A percentile compares a stretch with the other conserved stretches of the same genome.
These are phyloP conservation scores for Astreopora myriophthalma DNA, from an alignment of 64 coral and sea anemone genomes.

Conservation along the genomic window DNA sequence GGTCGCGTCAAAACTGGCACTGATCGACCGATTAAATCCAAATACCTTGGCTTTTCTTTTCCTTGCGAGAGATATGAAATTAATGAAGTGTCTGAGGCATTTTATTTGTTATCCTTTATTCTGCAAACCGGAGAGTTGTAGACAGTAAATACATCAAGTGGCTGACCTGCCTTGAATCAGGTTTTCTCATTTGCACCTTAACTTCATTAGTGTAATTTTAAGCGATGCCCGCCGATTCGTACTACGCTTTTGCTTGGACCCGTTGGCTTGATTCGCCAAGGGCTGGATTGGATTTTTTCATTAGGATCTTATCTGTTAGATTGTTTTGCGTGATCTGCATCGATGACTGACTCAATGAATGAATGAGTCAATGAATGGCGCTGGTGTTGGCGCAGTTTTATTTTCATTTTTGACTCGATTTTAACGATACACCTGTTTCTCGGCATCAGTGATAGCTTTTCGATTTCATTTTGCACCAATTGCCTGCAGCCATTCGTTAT, in stretches of 20 bases:
- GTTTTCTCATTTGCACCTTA: background rate
- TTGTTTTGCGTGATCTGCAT: background rate
- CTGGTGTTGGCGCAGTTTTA: background rate
- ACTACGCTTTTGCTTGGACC: background rate
- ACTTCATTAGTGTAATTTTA: conserved; percentile 11
- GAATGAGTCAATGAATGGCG: conserved; percentile 18
- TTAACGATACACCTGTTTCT: conserved; percentile 30
- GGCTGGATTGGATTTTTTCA: background rate
- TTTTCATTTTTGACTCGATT: conserved; percentile 1
- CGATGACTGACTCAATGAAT: background rate
- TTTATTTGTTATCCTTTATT: background rate
- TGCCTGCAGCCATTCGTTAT: conserved; percentile 22
- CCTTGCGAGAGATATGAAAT: background rate
- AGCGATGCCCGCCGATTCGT: background rate
- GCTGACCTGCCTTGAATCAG: background rate
- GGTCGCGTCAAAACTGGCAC: background rate
- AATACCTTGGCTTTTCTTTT: background rate
- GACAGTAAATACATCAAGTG: conserved; percentile 15
- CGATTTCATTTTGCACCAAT: conserved; percentile 52
- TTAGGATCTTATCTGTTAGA: background rate
- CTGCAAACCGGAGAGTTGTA: background rate
- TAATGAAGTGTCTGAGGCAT: background rate
- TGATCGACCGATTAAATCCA: conserved; percentile 29
- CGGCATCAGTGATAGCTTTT: conserved; percentile 19
- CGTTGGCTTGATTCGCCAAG: background rate